These are phyloP conservation scores for Halocaridina rubra DNA, from an alignment of 2,888 invertebrate species.

Conservation along the genomic window DNA sequence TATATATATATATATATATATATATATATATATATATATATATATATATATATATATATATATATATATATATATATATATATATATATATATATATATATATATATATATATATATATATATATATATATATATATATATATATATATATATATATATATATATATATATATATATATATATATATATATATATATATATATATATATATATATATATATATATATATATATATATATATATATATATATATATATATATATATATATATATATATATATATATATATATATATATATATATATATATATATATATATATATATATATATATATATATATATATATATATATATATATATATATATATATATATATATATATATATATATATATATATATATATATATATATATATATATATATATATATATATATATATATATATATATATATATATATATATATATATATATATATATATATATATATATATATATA, in stretches of 20 bases:
- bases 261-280: neutral
- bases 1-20: constrained; percentile 3
- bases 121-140: neutral
- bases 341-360: constrained; percentile 10
- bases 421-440: neutral
- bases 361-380: neutral
- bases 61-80: neutral
- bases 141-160: neutral
- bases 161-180: neutral
- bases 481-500: neutral
- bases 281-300: constrained; percentile 9
- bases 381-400: neutral
- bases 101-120: neutral
- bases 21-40: neutral
- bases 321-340: constrained; percentile 7
- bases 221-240: neutral
- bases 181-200: neutral
- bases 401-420: neutral
- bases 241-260: neutral
- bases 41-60: no score
- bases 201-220: neutral
- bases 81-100: neutral
- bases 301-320: neutral
- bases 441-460: neutral
- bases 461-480: neutral